A percentile compares a stretch with the other conserved stretches of the same genome.
Conservation (phyloP, 2,113 vertebrate genomes). For the Camelus bactrianus region DNA sequence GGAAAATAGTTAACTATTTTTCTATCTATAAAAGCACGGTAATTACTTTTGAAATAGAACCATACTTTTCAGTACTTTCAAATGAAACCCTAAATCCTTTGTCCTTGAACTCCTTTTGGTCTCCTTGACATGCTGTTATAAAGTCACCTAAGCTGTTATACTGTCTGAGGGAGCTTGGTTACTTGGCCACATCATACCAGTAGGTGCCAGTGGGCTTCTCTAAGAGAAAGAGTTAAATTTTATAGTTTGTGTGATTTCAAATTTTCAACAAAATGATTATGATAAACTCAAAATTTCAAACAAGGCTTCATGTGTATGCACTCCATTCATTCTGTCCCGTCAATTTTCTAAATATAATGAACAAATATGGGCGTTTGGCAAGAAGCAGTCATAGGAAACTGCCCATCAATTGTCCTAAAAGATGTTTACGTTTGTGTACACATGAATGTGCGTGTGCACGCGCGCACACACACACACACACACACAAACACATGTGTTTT, state of each 20-base stretch:
- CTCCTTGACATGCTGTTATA: neutral
- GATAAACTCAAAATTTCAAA: neutral
- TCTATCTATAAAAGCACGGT: neutral
- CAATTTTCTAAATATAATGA: constrained; percentile 30
- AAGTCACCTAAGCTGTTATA: neutral
- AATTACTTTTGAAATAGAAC: neutral
- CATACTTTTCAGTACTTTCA: neutral
- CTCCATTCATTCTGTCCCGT: neutral
- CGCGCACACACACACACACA: neutral
- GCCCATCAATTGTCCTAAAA: neutral
- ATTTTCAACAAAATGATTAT: neutral
- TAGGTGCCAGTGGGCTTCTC: neutral
- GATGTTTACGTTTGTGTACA: neutral
- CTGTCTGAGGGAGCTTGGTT: neutral
- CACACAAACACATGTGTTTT: neutral
- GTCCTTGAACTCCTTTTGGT: neutral
- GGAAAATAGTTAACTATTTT: constrained; percentile 1
- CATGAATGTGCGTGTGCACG: too few relatives aligned
- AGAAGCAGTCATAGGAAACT: neutral
- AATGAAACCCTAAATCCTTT: neutral
- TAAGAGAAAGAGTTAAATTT: neutral
- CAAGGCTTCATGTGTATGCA: neutral
- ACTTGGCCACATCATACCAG: neutral
- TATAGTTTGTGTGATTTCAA: neutral
- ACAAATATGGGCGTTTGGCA: neutral